Base-by-base conservation (phyloP, 1,140 invertebrate species). In the Vollenhovia emeryi region DNA sequence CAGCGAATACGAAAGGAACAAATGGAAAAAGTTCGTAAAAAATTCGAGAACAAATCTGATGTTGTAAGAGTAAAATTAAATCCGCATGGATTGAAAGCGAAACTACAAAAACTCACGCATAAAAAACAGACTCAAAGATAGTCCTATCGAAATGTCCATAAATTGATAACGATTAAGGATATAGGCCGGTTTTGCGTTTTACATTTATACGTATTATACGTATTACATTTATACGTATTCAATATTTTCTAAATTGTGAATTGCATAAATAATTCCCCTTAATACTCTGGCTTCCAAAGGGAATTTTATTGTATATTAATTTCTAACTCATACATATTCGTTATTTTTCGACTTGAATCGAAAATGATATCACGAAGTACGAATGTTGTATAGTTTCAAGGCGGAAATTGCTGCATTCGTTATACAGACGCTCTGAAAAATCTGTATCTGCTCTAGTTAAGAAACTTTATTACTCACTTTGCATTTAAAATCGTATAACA, bases 1-100 rank as follows among this genome's bases (percentile, higher is more conserved):
- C 97, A 98, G 87, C 96, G 96, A 91, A 96, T 98, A 33, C 96
- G 97, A 75, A 98, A 98, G 94, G 97, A 98, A 95, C 97, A 48
- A 90, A 96, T 96, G 82, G 95, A 97, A 87, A 96, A 96, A 94
- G 95, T 97, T 95, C 95, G 95, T 6, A 96, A 97, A 88, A 96
- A 96, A 91, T 95, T 95, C 71, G 95, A 96, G 86, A 95, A 95
- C 88, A 96, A 96, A 92, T 93, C 95, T 85, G 96, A 95, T 88
- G 94, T 95, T 6, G 91, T 95, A 84, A 95, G 95, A 84, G 94
- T 93, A 94, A 95, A 95, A 95, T 92, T 96, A 94, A 92, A 96
- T 95, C 93, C 96, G 75, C 95, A 96, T 55, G 96, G 96, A 24
- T 93, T 97, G 3, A 97, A 97, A 89, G 96, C 96, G 18, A 95